Conservation (phyloP, 2,888 invertebrate genomes). For the Cephus spinipes region DNA sequence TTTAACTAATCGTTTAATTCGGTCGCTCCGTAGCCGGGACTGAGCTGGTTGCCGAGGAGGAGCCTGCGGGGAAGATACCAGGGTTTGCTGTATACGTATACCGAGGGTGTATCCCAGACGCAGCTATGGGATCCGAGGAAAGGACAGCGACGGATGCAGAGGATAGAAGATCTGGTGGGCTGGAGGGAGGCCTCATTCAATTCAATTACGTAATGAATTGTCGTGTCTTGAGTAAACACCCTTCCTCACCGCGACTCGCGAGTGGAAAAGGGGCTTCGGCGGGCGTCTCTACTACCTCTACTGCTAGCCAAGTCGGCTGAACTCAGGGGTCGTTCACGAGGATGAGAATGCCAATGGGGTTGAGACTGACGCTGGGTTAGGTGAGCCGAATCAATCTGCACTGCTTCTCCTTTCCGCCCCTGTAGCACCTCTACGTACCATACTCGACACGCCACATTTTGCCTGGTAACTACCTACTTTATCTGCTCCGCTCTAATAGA, state of each 20-base stretch:
- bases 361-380: conserved; percentile 7
- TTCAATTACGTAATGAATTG: conserved; percentile 68
- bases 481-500: not conserved
- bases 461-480: not conserved
- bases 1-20: conserved; percentile 69
- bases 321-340: not conserved
- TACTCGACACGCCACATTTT: not conserved
- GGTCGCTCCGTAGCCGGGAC: conserved; percentile 44
- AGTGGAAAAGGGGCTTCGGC: conserved; percentile 23
- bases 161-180: conserved; percentile 4
- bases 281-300: not conserved
- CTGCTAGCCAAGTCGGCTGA: not conserved
- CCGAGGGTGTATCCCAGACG: not conserved
- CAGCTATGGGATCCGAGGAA: conserved; percentile 4
- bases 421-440: not conserved
- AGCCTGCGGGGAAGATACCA: not conserved
- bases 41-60: not conserved
- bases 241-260: conserved; percentile 58
- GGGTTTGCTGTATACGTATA: conserved; percentile 16
- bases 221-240: conserved; percentile 67
- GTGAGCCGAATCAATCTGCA: conserved; percentile 46
- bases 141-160: conserved; percentile 17
- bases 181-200: conserved; percentile 59
- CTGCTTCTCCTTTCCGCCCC: not conserved
- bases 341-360: not conserved